Evolutionary conservation across 2,888 invertebrate genomes (phyloP).

Genomic region (Nomada hirtipes): DNA sequence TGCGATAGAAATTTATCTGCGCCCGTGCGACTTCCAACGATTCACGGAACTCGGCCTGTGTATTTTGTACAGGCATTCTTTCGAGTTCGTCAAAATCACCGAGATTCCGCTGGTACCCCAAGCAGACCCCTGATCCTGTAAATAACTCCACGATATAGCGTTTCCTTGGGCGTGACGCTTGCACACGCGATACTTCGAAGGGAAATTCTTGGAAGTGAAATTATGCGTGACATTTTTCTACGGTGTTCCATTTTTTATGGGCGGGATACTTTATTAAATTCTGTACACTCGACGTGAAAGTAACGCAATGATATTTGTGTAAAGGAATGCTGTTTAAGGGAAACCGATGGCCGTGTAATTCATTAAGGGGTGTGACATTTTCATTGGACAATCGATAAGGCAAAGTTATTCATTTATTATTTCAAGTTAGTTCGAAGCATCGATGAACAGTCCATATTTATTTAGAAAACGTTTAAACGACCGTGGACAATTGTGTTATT

Average conservation of each 20-base stretch:
- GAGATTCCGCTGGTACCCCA: constrained; percentile 6
- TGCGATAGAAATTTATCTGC: background rate
- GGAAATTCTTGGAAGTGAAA: background rate
- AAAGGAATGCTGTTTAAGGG: too few relatives aligned
- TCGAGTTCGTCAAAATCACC: background rate
- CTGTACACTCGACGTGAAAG: too few relatives aligned
- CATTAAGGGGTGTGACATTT: too few relatives aligned
- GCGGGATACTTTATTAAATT: background rate
- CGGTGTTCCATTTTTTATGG: constrained; percentile 5
- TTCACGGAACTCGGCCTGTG: background rate
- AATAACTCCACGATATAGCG: background rate
- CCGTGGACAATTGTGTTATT: background rate
- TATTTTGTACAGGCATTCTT: background rate
- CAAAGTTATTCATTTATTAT: too few relatives aligned
- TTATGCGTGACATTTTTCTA: background rate
- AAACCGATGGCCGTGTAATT: too few relatives aligned
- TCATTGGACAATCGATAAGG: too few relatives aligned
- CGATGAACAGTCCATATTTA: background rate
- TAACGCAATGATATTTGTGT: too few relatives aligned
- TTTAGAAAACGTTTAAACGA: background rate
- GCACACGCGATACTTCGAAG: background rate
- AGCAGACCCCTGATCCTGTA: background rate
- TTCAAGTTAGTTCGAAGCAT: background rate
- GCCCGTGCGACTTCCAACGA: background rate
- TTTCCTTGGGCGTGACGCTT: background rate